Evolutionary conservation across 2,797 vertebrate species (phyloP).

Genomic region (Morus bassanus): DNA sequence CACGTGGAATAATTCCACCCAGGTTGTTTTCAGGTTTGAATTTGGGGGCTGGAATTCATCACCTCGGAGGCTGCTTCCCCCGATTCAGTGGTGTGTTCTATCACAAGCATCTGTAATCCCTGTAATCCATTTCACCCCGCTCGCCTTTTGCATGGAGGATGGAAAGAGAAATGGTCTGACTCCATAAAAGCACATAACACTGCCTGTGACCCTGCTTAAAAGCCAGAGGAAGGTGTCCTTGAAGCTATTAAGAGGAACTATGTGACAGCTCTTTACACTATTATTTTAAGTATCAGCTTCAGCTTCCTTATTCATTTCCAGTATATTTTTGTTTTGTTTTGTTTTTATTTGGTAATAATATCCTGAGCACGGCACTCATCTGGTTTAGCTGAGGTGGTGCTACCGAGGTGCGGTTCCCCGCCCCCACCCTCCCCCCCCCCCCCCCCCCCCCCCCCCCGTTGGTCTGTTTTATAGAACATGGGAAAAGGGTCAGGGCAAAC

Average conservation of each 20-base stretch:
- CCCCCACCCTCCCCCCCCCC: background rate
- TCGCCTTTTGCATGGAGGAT: background rate
- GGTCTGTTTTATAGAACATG: conserved; percentile 61
- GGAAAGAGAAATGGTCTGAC: background rate
- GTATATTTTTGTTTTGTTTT: background rate
- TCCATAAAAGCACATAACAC: background rate
- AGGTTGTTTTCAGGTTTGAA: background rate
- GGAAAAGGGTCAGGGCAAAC: conserved; percentile 60
- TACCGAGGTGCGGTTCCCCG: background rate
- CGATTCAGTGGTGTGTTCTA: background rate
- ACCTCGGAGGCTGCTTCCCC: background rate
- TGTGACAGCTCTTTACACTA: conserved; percentile 22
- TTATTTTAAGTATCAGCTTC: conserved; percentile 21
- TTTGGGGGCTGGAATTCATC: conserved; percentile 29
- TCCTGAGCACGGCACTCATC: background rate
- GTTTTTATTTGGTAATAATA: conserved; percentile 4
- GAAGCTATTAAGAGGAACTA: conserved; percentile 34
- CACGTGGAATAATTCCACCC: background rate
- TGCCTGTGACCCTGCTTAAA: conserved; percentile 11
- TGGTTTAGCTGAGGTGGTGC: conserved; percentile 31
- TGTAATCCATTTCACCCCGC: background rate
- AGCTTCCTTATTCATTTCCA: conserved; percentile 28
- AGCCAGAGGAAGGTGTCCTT: conserved; percentile 40
- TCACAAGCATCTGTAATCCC: conserved; percentile 26
- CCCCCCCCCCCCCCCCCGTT: background rate